Evolutionary conservation across 2,888 invertebrate genomes (phyloP), one percentile per base, ranked within the genome.

Genomic region (Unio delphinus): DNA sequence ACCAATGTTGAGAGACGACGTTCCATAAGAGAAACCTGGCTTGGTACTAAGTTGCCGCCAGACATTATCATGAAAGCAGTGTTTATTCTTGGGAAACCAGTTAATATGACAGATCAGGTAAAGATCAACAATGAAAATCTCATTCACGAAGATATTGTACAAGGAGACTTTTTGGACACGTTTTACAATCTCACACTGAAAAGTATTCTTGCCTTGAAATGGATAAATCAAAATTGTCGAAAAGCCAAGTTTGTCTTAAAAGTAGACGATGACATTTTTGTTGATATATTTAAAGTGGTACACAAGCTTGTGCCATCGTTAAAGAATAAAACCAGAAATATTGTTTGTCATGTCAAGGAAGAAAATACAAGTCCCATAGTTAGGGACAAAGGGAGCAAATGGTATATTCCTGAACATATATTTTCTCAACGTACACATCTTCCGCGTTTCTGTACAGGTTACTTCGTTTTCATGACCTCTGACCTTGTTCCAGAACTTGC

Each of bases 371-470:
- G 81, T 61, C 68, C 69, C 18, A 83, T 86, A 23, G 68, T 79
- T 8, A 70, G 86, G 28, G 71, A 82, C 60, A 74, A 75, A 30
- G 70, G 61, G 0, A 81, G 74, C 66, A 80, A 79, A 69, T 86
- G 86, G 86, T 83, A 77, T 70, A 78, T 86, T 34, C 79, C 80
- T 8, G 61, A 68, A 15, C 54, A 72, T 8, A 61, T 84, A 17
- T 73, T 84, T 45, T 73, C 76, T 15, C 78, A 77, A 59, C 60
- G 70, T n/a, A 81, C 68, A 18, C 68, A 76, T 64, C 83, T 79
- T 68, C 89, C 89, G 2, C 73, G 77, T 28, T 88, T 88, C 72
- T 89, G 89, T 72, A 82, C 86, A 15, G 88, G 88, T 7, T 83
- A 85, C 58, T 76, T 78, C 6, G 81, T 79, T 64, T 62, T 86